Evolutionary conservation across 2,797 vertebrate genomes (phyloP).

Genomic region (Propithecus perrieri): DNA sequence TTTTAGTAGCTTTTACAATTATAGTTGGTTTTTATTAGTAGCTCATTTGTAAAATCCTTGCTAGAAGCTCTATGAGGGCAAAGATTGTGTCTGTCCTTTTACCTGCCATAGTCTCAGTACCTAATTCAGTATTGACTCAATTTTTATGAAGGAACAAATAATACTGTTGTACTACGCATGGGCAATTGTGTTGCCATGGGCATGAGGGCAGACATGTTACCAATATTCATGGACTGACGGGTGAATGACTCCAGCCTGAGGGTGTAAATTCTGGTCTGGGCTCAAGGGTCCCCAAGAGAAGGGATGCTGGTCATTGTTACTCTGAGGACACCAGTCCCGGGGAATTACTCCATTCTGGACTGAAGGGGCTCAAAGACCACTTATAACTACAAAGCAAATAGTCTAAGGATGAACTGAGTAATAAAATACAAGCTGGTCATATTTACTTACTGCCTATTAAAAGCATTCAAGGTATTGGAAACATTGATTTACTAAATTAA

Average conservation of each 20-base stretch:
- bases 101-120: not conserved
- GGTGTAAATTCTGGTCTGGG: not conserved
- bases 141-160: slow-evolving; percentile 37
- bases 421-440: not conserved
- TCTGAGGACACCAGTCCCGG: not conserved
- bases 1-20: not conserved
- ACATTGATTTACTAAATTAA: not conserved
- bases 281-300: not conserved
- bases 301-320: not conserved
- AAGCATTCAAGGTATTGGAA: not conserved
- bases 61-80: not conserved
- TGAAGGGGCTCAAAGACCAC: not conserved
- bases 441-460: not conserved
- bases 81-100: not conserved
- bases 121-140: not conserved
- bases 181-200: not conserved
- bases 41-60: slow-evolving; percentile 32
- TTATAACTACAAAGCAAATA: slow-evolving; percentile 13
- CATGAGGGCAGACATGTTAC: not conserved
- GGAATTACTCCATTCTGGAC: not conserved
- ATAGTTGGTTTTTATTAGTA: slow-evolving; percentile 14
- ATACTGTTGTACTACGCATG: not conserved
- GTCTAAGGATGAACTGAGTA: not conserved
- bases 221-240: not conserved
- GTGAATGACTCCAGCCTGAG: not conserved